These are phyloP conservation scores for Drosophila navojoa DNA, from an alignment of 1,140 invertebrate species.

Conservation along the genomic window DNA sequence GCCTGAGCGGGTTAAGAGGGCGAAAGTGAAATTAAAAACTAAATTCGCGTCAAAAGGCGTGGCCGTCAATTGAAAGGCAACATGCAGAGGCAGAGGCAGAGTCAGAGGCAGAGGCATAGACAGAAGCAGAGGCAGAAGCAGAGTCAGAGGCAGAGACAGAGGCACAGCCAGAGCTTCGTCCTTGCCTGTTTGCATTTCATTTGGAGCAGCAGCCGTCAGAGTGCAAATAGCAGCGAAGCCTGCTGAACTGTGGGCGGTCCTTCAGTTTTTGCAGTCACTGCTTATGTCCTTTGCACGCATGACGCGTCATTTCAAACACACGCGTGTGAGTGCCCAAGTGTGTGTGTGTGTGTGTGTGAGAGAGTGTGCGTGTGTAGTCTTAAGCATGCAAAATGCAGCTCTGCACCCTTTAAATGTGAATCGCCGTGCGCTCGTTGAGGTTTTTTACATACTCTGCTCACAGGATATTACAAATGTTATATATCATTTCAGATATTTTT, in stretches of 20 bases:
- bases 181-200: conserved; percentile 64
- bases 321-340: background rate
- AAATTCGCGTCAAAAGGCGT: conserved; percentile 56
- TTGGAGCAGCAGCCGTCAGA: conserved; percentile 31
- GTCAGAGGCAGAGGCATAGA: background rate
- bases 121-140: background rate
- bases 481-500: too few species aligned
- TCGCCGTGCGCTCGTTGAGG: background rate
- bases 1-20: background rate
- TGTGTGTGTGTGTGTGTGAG: conserved; percentile 5
- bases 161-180: background rate
- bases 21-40: conserved; percentile 78
- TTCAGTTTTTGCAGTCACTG: conserved; percentile 71
- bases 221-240: conserved; percentile 27
- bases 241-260: conserved; percentile 32
- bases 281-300: conserved; percentile 63
- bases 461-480: too few species aligned
- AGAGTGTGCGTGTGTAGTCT: conserved; percentile 43
- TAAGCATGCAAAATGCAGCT: conserved; percentile 65
- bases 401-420: conserved; percentile 1
- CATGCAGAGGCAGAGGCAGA: background rate
- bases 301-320: conserved; percentile 20
- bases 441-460: conserved; percentile 6
- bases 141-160: background rate
- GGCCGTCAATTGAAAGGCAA: conserved; percentile 60